Evolutionary conservation across 2,888 invertebrate species (phyloP), one percentile per base, ranked within the genome.

Genomic region (Leuctra nigra): DNA sequence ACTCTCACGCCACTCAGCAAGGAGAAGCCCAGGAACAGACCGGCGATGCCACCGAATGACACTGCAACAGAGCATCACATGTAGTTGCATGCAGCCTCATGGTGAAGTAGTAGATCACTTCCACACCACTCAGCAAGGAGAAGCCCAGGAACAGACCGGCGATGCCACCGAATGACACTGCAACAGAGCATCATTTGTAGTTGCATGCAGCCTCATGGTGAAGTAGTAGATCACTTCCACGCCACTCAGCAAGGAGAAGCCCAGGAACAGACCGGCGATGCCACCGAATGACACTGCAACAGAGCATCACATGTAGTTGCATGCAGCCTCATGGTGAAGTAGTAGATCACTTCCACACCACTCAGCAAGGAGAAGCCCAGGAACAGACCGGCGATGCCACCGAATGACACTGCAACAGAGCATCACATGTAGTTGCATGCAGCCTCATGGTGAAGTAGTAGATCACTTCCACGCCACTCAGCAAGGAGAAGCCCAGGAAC

Each of bases 151-250:
- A 72, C 63, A 85, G 82, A 22, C 79, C 77, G 35, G 77, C 78
- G 9, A 78, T 77, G n/a, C 79, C 78, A 13, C 79, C 78, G 56
- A 72, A 72, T 0, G 83, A 81, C 33, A 83, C 83, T 83, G 67
- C 29, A 53, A 58, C 47, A 55, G 24, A 2, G 4, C 16, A n/a
- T n/a, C n/a, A n/a, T n/a, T n/a, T n/a, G n/a, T n/a, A n/a, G n/a
- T n/a, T n/a, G n/a, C n/a, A n/a, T n/a, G n/a, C n/a, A n/a, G n/a
- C n/a, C n/a, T n/a, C 63, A 89, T 70, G 0, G 85, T 84, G 66
- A 88, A 87, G 67, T 87, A 89, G 68, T 89, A 47, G 35, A 86
- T 68, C 24, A 88, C 75, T 72, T 90, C 89, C 9, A 87, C 84
- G 0, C 84, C 86, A 0, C 86, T 86, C 1, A 90, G 72, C 24